Conservation (phyloP, 2,888 invertebrate species). For the Pantelozetes paolii region DNA sequence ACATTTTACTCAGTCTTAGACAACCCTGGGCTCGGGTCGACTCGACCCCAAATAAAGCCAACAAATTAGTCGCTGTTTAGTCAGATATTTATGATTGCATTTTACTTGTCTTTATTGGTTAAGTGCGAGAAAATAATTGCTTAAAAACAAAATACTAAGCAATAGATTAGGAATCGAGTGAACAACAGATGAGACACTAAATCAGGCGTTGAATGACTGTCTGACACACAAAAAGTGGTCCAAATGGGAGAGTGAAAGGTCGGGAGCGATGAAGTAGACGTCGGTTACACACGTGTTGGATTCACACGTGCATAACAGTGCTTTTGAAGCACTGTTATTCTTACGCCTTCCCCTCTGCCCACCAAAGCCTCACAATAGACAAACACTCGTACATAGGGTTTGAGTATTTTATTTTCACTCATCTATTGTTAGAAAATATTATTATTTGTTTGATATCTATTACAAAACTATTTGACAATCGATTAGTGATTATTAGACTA, state of each 20-base stretch:
- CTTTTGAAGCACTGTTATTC: background rate
- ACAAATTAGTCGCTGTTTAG: background rate
- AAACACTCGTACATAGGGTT: background rate
- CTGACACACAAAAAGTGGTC: background rate
- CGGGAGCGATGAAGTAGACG: background rate
- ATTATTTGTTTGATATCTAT: too few relatives aligned
- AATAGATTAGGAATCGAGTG: background rate
- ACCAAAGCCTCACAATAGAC: background rate
- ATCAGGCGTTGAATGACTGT: background rate
- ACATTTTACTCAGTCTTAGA: too few relatives aligned
- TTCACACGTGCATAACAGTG: constrained; percentile 25
- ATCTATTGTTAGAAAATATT: background rate
- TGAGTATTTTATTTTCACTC: background rate
- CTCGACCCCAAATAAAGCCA: background rate
- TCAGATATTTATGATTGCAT: too few relatives aligned
- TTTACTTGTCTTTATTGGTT: background rate
- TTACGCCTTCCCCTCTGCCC: background rate
- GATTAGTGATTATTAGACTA: too few relatives aligned
- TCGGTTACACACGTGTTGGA: constrained; percentile 26
- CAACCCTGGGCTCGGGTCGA: background rate
- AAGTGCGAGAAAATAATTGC: background rate
- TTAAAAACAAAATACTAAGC: constrained; percentile 4
- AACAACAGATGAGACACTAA: constrained; percentile 28
- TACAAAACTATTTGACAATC: too few relatives aligned
- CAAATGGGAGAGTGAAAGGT: background rate